Evolutionary conservation across 2,888 invertebrate species (phyloP).

Genomic region (Coenonympha glycerion): DNA sequence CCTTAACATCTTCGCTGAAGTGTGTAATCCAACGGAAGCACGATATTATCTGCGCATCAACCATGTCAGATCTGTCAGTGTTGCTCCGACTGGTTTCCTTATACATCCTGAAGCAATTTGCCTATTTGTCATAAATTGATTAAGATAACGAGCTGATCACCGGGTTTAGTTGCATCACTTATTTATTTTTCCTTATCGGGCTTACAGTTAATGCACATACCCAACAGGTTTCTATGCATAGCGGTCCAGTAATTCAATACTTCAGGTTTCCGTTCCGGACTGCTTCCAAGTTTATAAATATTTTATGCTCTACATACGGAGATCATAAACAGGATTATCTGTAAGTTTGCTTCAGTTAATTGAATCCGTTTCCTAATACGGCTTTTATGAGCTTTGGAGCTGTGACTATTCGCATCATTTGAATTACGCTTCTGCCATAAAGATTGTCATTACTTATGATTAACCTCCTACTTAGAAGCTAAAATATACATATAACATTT

Average conservation of each 20-base stretch:
- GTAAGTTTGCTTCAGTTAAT: neutral
- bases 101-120: constrained; percentile 7
- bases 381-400: neutral
- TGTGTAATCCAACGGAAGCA: neutral
- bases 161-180: constrained; percentile 16
- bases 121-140: constrained; percentile 11
- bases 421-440: neutral
- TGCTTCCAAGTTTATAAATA: constrained; percentile 27
- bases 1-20: neutral
- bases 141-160: constrained; percentile 12
- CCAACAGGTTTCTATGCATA: constrained; percentile 37
- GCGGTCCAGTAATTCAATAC: constrained; percentile 47
- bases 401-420: neutral
- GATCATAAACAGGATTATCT: constrained; percentile 9
- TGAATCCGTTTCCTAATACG: neutral
- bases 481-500: too few species aligned
- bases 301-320: constrained; percentile 23
- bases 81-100: neutral
- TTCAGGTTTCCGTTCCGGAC: constrained; percentile 32
- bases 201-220: constrained; percentile 32
- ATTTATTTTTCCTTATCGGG: constrained; percentile 31
- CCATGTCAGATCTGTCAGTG: constrained; percentile 2
- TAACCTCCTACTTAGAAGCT: neutral
- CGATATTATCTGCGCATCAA: neutral
- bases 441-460: neutral